Evolutionary conservation across 2,888 invertebrate species (phyloP).

Genomic region (Sinhomidia bicolor): DNA sequence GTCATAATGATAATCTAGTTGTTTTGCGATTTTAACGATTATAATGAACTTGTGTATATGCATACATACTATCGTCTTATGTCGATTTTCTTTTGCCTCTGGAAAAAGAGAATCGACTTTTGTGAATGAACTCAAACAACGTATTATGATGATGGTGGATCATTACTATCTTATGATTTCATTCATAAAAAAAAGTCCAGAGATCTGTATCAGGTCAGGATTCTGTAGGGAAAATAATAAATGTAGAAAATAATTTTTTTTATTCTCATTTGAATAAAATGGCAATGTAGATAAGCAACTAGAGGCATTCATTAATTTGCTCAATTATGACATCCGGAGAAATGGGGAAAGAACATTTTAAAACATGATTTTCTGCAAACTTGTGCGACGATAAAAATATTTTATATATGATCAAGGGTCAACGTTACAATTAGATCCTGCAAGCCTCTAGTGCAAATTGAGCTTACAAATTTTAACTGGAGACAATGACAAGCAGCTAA

Average conservation of each 20-base stretch:
- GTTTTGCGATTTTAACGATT: constrained; percentile 10
- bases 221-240: constrained; percentile 41
- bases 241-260: neutral
- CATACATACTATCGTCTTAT: neutral
- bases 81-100: neutral
- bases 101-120: neutral
- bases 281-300: constrained; percentile 63
- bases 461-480: no score
- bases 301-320: constrained; percentile 61
- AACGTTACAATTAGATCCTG: no score
- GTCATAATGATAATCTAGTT: neutral
- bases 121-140: neutral
- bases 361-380: neutral
- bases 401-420: no score
- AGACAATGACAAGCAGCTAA: no score
- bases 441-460: no score
- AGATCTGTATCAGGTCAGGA: constrained; percentile 12
- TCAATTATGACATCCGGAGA: constrained; percentile 76
- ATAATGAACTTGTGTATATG: neutral
- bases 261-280: constrained; percentile 75
- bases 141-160: neutral
- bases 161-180: neutral
- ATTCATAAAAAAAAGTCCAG: constrained; percentile 5
- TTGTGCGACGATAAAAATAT: neutral
- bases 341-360: neutral